phyloP scores from a whole-genome alignment of 2,888 invertebrate genomes.

The Epirrhoe tristata region DNA sequence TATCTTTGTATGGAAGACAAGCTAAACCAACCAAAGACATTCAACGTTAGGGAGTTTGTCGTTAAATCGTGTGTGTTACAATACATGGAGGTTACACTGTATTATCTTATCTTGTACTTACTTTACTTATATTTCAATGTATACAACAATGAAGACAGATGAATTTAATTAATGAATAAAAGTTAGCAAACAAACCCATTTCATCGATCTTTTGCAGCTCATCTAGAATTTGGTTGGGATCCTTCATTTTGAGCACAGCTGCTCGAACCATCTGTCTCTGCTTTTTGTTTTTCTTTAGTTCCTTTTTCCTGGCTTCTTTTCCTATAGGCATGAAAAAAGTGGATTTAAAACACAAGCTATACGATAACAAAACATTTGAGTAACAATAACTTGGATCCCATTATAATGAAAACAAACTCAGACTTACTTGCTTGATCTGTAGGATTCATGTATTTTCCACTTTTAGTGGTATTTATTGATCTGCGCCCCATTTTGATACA shows the following conservation, averaged over 20 bases:
- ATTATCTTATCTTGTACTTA: too few relatives aligned
- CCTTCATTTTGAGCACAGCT: conserved; percentile 98
- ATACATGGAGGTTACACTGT: too few relatives aligned
- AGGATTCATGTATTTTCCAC: conserved; percentile 99
- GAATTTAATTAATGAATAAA: neutral
- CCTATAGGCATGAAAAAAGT: conserved; percentile 80
- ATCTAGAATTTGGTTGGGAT: conserved; percentile 96
- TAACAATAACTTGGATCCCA: neutral
- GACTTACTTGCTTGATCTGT: conserved; percentile 99
- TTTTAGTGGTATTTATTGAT: conserved; percentile 99
- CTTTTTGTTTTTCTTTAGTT: conserved; percentile 99
- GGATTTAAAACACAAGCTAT: neutral
- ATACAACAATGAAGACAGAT: too few relatives aligned
- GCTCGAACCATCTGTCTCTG: conserved; percentile 98
- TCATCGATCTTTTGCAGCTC: conserved; percentile 99
- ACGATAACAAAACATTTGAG: neutral
- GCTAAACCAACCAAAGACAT: too few relatives aligned
- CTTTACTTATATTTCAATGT: too few relatives aligned
- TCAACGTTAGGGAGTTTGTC: too few relatives aligned
- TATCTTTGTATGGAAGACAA: too few relatives aligned
- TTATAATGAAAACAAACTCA: neutral
- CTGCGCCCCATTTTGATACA: conserved; percentile 94
- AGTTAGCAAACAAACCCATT: conserved; percentile 90
- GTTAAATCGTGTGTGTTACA: too few relatives aligned
- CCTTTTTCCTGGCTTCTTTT: conserved; percentile 98